Conservation (phyloP, 2,113 vertebrate species). For the Cebus imitator region DNA sequence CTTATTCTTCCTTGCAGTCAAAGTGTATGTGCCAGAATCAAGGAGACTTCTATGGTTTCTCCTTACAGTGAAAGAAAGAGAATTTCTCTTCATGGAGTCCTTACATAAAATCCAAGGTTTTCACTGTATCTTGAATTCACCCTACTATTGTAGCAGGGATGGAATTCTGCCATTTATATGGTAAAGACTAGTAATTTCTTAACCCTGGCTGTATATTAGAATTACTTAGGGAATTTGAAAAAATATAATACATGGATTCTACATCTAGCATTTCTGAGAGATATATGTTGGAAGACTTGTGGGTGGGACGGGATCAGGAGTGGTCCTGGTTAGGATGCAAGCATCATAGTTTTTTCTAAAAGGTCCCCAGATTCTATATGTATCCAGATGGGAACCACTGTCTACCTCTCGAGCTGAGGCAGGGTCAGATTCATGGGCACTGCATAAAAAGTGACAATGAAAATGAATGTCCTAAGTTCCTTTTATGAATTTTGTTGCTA, state of each 20-base stretch:
- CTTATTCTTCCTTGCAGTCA: background rate
- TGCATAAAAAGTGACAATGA: background rate
- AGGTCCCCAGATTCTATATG: background rate
- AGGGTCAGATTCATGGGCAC: background rate
- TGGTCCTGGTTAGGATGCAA: background rate
- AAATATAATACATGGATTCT: background rate
- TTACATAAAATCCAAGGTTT: background rate
- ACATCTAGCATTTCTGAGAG: background rate
- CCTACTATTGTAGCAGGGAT: background rate
- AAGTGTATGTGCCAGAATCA: background rate
- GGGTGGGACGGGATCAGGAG: background rate
- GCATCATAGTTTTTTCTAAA: background rate
- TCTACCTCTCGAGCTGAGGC: background rate
- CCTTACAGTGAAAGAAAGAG: background rate
- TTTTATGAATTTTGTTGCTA: background rate
- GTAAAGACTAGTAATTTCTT: background rate
- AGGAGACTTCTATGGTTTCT: background rate
- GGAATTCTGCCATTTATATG: background rate
- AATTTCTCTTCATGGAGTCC: background rate
- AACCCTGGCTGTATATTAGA: background rate
- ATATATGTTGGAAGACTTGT: background rate
- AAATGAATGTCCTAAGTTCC: background rate
- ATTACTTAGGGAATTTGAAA: background rate
- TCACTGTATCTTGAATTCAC: slow-evolving; percentile 3
- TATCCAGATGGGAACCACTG: background rate